Percentiles rank a stretch among this genome's conserved stretches.
Conservation (phyloP, 2,113 vertebrate genomes). For the Tympanuchus pallidicinctus region DNA sequence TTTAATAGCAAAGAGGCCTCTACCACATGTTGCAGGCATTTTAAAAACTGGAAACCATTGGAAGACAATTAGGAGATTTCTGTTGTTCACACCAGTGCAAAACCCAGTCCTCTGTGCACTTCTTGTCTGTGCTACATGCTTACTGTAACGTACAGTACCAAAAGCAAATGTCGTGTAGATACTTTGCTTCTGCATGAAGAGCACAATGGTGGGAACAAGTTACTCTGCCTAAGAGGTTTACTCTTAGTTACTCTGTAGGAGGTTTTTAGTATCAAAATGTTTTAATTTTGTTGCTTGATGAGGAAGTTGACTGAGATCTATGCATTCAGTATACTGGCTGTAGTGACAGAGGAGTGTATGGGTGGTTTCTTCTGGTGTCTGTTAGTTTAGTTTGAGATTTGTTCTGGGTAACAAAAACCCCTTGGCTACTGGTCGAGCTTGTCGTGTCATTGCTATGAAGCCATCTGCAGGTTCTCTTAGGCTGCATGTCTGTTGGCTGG, state of each 20-base stretch:
- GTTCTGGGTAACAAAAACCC: neutral
- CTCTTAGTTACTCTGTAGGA: neutral
- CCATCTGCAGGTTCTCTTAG: neutral
- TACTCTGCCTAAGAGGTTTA: neutral
- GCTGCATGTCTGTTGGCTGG: neutral
- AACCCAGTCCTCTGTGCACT: neutral
- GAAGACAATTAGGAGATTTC: neutral
- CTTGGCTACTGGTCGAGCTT: neutral
- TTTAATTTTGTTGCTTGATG: neutral
- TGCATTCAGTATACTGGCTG: neutral
- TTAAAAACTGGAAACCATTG: neutral
- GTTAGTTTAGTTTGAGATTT: neutral
- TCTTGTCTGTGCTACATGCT: accelerated
- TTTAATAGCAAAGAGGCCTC: neutral
- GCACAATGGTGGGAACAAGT: neutral
- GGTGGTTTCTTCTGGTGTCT: neutral
- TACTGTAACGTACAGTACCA: neutral
- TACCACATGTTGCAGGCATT: neutral
- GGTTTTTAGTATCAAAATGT: neutral
- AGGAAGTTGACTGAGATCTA: neutral
- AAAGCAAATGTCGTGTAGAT: neutral
- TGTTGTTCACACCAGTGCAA: accelerated
- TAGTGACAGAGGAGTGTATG: neutral
- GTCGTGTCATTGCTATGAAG: neutral
- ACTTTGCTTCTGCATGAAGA: neutral